A percentile compares a stretch with the other conserved stretches of the same genome.
These are phyloP conservation scores for Tretioscincus oriximinensis DNA, from an alignment of 2,113 vertebrate species.

Conservation along the genomic window DNA sequence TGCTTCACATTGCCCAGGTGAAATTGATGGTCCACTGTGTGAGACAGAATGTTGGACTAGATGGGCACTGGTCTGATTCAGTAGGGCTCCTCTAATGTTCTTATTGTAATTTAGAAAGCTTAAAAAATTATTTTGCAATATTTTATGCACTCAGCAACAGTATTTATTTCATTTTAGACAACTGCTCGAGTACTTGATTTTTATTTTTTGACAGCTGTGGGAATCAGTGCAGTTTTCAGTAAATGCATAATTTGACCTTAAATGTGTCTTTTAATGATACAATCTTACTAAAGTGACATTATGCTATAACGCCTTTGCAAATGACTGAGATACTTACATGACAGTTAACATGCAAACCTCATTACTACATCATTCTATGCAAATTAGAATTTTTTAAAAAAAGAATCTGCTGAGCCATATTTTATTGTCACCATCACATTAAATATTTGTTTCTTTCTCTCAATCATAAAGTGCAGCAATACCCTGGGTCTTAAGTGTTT, in stretches of 20 bases:
- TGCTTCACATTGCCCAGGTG: no score
- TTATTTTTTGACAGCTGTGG: neutral
- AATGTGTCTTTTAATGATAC: neutral
- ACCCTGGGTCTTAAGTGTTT: slow-evolving; percentile 65
- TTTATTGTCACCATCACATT: slow-evolving; percentile 65
- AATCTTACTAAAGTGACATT: slow-evolving; percentile 31
- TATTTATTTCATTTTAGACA: neutral
- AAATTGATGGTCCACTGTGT: no score
- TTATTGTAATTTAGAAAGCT: neutral
- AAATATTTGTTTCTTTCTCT: slow-evolving; percentile 62
- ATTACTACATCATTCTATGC: slow-evolving; percentile 16
- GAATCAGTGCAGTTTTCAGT: neutral
- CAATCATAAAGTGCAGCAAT: slow-evolving; percentile 57
- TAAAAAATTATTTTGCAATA: neutral
- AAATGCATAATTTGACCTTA: neutral
- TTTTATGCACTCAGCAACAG: neutral
- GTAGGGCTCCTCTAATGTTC: no score
- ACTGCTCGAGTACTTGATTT: neutral
- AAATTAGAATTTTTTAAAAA: slow-evolving; percentile 46
- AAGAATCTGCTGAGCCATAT: slow-evolving; percentile 29
- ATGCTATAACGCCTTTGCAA: slow-evolving; percentile 27
- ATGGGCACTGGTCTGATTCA: no score
- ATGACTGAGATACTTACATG: slow-evolving; percentile 22
- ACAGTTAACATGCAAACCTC: slow-evolving; percentile 19
- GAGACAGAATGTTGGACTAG: no score